phyloP scores from a whole-genome alignment of 2,888 invertebrate genomes.

The Serrognathus titanus region DNA sequence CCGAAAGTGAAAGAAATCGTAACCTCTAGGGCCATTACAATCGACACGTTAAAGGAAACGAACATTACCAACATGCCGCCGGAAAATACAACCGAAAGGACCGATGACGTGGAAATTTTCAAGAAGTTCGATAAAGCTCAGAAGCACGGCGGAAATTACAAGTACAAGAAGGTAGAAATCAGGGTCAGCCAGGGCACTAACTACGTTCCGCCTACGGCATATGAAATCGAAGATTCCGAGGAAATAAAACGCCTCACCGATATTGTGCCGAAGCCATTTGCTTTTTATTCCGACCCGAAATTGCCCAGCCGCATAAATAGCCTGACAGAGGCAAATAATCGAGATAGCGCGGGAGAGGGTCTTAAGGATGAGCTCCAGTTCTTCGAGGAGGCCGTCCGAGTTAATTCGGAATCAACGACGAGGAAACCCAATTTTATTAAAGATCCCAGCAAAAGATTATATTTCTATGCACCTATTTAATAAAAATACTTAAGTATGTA shows the following conservation, averaged over 20 bases:
- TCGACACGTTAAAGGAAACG: slow-evolving; percentile 7
- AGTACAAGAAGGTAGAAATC: slow-evolving; percentile 13
- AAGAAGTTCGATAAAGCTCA: slow-evolving; percentile 27
- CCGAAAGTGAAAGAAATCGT: not conserved
- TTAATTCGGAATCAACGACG: slow-evolving; percentile 3
- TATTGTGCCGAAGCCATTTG: slow-evolving; percentile 35
- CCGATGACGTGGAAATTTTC: slow-evolving; percentile 27
- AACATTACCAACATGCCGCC: not conserved
- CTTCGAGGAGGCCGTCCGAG: slow-evolving; percentile 18
- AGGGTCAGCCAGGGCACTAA: slow-evolving; percentile 8
- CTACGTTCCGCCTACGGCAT: slow-evolving; percentile 2
- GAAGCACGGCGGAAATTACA: slow-evolving; percentile 34
- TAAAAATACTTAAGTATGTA: not conserved
- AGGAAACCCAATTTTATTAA: slow-evolving; percentile 36
- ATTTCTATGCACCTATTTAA: slow-evolving; percentile 42
- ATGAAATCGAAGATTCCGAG: slow-evolving; percentile 14
- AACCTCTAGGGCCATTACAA: slow-evolving; percentile 6
- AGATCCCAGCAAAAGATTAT: slow-evolving; percentile 45
- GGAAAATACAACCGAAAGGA: not conserved
- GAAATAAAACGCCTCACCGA: slow-evolving; percentile 28
- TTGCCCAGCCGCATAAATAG: slow-evolving; percentile 36
- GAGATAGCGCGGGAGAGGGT: slow-evolving; percentile 6
- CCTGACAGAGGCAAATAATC: slow-evolving; percentile 24
- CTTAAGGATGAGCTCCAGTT: slow-evolving; percentile 19
- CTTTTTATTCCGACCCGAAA: slow-evolving; percentile 37